These are phyloP conservation scores for Schizopygopsis malacanthus DNA, from an alignment of 2,797 vertebrate species.

Conservation along the genomic window DNA sequence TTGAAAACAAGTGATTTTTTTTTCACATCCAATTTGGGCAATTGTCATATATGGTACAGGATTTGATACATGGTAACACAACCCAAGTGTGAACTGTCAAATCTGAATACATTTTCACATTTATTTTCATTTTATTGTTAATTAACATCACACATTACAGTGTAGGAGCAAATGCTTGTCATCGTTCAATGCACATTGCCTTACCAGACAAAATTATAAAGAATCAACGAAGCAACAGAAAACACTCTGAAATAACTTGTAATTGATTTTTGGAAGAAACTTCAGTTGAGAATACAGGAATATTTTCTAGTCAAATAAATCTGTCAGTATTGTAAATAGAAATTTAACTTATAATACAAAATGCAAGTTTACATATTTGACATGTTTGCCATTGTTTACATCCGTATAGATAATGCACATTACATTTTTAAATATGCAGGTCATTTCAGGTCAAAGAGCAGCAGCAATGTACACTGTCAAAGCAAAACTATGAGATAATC, in stretches of 20 bases:
- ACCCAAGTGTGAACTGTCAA: not conserved
- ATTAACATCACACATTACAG: conserved; percentile 8
- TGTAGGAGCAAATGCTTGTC: not conserved
- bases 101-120: not conserved
- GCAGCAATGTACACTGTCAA: not conserved
- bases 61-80: not conserved
- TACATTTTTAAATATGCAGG: not conserved
- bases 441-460: not conserved
- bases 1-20: not conserved
- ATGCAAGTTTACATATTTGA: not conserved
- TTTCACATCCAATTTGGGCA: not conserved
- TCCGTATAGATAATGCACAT: not conserved
- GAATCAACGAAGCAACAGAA: not conserved
- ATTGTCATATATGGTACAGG: not conserved
- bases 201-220: not conserved
- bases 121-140: not conserved
- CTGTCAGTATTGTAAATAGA: not conserved
- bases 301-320: not conserved
- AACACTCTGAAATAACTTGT: not conserved
- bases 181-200: not conserved
- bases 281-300: not conserved
- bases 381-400: not conserved
- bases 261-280: not conserved
- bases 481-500: not conserved
- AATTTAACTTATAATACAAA: not conserved